Conservation (phyloP, 2,797 vertebrate genomes). For the Prionace glauca region DNA sequence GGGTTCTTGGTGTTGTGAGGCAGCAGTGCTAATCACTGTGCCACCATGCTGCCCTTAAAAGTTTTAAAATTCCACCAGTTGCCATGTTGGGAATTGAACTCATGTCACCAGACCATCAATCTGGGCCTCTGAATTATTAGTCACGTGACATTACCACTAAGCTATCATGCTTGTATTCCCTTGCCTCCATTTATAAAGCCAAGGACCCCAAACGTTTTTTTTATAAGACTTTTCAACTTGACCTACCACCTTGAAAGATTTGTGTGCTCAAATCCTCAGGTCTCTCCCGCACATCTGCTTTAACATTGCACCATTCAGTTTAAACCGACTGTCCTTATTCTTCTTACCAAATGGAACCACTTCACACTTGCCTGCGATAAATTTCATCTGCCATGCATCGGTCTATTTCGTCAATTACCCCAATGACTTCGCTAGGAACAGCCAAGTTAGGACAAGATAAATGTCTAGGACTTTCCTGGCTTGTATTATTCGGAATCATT, state of each 20-base stretch:
- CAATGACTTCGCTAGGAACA: not conserved
- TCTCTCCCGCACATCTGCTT: not conserved
- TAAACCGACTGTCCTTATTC: not conserved
- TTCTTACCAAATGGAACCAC: not conserved
- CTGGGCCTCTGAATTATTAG: too few species aligned
- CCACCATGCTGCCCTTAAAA: too few species aligned
- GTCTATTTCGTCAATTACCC: not conserved
- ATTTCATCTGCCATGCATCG: not conserved
- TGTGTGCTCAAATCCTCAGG: not conserved
- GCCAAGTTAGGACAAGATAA: not conserved
- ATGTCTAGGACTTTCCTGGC: not conserved
- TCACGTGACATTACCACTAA: too few species aligned
- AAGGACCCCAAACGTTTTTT: not conserved
- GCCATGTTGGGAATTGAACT: too few species aligned
- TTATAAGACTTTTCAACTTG: not conserved
- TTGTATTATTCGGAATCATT: not conserved
- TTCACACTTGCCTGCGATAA: not conserved
- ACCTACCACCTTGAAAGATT: not conserved
- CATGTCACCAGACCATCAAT: too few species aligned
- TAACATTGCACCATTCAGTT: not conserved
- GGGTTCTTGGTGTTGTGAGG: too few species aligned
- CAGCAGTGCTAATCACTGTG: too few species aligned
- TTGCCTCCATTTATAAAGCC: not conserved
- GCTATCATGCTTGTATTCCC: not conserved
- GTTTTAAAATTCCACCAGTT: too few species aligned